Percentiles rank a stretch among this genome's conserved stretches.
Conservation (phyloP, 2,888 invertebrate genomes). For the Dasypolia templi region DNA sequence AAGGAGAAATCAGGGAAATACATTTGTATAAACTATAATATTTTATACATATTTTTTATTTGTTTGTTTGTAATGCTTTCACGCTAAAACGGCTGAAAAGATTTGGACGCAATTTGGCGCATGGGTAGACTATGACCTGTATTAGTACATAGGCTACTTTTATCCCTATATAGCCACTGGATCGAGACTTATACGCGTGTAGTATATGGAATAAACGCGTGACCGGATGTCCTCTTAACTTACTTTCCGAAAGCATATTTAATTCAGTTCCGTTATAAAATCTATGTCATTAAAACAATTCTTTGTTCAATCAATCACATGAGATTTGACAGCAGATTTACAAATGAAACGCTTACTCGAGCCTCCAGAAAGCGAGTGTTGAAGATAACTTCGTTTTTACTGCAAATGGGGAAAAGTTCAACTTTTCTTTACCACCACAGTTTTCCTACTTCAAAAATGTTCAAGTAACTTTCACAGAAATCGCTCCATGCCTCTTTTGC, state of each 20-base stretch:
- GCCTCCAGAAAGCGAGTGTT: not conserved
- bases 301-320: constrained; percentile 31
- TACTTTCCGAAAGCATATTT: not conserved
- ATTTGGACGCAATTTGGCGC: not conserved
- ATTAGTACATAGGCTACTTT: not conserved
- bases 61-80: not conserved
- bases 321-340: constrained; percentile 26
- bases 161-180: not conserved
- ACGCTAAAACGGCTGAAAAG: not conserved
- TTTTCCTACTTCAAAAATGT: not conserved
- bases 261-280: not conserved
- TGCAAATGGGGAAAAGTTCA: constrained; percentile 8
- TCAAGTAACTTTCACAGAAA: not conserved
- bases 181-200: not conserved
- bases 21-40: not conserved
- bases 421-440: constrained; percentile 17
- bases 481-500: constrained; percentile 8
- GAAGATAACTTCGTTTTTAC: constrained; percentile 30
- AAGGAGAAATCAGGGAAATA: no score
- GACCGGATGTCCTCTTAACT: not conserved
- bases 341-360: constrained; percentile 31
- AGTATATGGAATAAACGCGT: not conserved
- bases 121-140: not conserved
- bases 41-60: no score
- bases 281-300: constrained; percentile 19